Conservation (phyloP, 2,113 vertebrate genomes). For the Heloderma charlesbogerti region DNA sequence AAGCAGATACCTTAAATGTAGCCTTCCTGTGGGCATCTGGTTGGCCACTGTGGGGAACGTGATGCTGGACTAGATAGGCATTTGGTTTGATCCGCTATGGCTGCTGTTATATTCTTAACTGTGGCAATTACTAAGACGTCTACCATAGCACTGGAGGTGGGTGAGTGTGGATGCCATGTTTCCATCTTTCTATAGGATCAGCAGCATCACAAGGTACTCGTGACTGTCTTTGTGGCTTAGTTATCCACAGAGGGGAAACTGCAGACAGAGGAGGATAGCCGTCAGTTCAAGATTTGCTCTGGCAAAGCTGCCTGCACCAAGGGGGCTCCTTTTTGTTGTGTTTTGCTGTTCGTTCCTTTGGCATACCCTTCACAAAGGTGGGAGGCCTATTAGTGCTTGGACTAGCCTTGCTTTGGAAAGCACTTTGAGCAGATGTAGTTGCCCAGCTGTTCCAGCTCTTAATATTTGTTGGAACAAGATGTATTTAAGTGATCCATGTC, state of each 20-base stretch:
- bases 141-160: background rate
- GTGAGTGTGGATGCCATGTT: background rate
- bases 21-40: background rate
- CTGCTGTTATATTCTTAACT: background rate
- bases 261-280: background rate
- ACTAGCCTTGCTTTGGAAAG: background rate
- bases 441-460: rapidly evolving
- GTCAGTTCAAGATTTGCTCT: background rate
- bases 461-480: rapidly evolving
- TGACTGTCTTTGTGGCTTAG: background rate
- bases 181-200: background rate
- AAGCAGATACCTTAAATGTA: background rate
- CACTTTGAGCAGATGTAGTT: background rate
- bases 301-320: background rate
- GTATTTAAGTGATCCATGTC: background rate
- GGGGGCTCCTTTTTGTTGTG: background rate
- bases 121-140: no score
- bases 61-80: background rate
- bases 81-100: background rate
- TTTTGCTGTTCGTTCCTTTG: background rate
- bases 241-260: background rate
- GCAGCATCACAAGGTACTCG: background rate
- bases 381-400: background rate
- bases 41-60: background rate
- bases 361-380: rapidly evolving